Evolutionary conservation across 1,140 invertebrate genomes (phyloP).

Genomic region (Neodiprion pinetum): DNA sequence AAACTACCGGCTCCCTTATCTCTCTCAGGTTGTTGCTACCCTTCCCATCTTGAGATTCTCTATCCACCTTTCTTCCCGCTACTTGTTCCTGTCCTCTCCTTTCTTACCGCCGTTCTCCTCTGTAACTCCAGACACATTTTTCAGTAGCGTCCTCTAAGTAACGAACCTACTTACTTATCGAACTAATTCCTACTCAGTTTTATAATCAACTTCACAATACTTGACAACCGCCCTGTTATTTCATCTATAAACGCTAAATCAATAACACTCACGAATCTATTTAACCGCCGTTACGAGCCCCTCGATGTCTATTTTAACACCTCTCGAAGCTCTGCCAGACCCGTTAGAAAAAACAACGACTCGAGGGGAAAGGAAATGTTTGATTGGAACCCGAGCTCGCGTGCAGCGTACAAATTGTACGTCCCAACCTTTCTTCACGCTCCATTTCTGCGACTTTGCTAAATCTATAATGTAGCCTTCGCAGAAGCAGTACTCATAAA

Average conservation of each 20-base stretch:
- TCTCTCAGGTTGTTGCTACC: constrained; percentile 38
- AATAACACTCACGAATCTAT: constrained; percentile 5
- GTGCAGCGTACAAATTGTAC: constrained; percentile 2
- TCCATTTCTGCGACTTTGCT: no score
- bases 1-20: constrained; percentile 49
- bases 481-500: no score
- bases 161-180: constrained; percentile 13
- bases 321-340: background rate
- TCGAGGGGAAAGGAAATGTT: background rate
- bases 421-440: no score
- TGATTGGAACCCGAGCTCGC: background rate
- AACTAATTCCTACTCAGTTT: constrained; percentile 5
- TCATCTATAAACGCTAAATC: background rate
- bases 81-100: background rate
- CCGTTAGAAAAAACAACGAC: background rate
- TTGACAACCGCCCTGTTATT: background rate
- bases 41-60: constrained; percentile 23
- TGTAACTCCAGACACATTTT: constrained; percentile 11
- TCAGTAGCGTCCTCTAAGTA: constrained; percentile 8
- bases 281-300: background rate
- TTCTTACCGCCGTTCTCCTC: constrained; percentile 8
- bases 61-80: background rate
- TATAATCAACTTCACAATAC: constrained; percentile 2
- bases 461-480: no score
- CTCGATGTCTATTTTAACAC: background rate